A percentile compares a stretch with the other conserved stretches of the same genome.
Evolutionary conservation across 2,113 vertebrate species (phyloP).

Genomic region (Canis aureus): DNA sequence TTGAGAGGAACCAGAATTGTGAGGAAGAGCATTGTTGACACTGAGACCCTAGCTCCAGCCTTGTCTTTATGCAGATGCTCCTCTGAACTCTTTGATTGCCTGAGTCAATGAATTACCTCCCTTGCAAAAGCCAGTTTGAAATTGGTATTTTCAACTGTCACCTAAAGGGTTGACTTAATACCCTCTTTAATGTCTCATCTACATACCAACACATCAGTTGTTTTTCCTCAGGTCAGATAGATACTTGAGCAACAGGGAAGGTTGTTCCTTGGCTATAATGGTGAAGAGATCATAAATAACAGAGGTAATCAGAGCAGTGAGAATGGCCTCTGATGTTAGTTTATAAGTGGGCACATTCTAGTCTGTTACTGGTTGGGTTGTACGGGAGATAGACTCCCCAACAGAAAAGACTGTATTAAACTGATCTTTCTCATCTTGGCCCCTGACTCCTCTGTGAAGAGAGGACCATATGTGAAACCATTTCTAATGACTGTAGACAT

Average conservation of each 20-base stretch:
- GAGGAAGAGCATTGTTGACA: neutral
- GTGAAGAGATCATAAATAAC: neutral
- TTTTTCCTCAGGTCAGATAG: neutral
- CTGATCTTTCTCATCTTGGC: neutral
- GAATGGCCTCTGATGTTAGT: neutral
- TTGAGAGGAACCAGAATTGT: neutral
- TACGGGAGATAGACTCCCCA: neutral
- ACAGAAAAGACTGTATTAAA: neutral
- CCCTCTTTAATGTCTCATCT: neutral
- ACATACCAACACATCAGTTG: neutral
- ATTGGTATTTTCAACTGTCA: neutral
- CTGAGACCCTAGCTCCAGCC: neutral
- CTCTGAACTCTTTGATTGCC: neutral
- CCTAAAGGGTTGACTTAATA: neutral
- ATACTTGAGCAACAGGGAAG: neutral
- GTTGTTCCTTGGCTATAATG: neutral
- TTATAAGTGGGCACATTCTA: fast-evolving
- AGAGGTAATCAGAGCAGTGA: neutral
- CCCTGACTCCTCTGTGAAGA: neutral
- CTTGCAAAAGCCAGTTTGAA: neutral
- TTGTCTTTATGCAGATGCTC: neutral
- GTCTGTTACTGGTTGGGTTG: neutral
- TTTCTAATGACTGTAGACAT: neutral
- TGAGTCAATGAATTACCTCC: neutral
- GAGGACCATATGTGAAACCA: neutral